Evolutionary conservation across 2,888 invertebrate genomes (phyloP), one percentile per base, ranked within the genome.

Genomic region (Tetropium fuscum): DNA sequence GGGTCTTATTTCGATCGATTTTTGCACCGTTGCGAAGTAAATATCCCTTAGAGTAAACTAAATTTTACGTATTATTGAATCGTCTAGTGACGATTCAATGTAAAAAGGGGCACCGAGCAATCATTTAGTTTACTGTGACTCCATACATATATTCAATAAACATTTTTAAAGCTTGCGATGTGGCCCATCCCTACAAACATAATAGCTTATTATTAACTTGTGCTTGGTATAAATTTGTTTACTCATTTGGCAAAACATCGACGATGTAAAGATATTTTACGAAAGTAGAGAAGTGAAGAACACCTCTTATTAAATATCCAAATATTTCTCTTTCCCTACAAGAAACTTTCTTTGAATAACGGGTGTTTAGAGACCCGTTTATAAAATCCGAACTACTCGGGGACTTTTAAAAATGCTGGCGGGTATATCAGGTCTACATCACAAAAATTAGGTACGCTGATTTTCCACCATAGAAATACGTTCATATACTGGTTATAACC

Each of bases 1-100:
- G 32, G 54, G 79, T 78, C 79, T 80, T 80, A 75, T 77, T 78
- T 76, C 74, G 80, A 78, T 74, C 79, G 72, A 79, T 76, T 74
- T 75, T 75, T 72, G 68, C 72, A 69, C 56, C 57, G 34, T 60
- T 51, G 25, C 41, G 44, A n/a, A n/a, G 10, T 10, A 20, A 18
- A 5, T 6, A 19, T 15, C 2, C 7, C 19, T 30, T 10, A 19
- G 10, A 32, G 18, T 36, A 38, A 38, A 27, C 6, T 34, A 49
- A 32, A n/a, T 27, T 40, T 25, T 32, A 44, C n/a, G 18, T 38
- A 27, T 36, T 30, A n/a, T 15, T 32, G 18, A 27, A 18, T n/a
- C 10, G 2, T 25, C 22, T 48, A 36, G 19, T 2, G 8, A 20
- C n/a, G 34, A 47, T 8, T 19, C 18, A 22, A n/a, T 44, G n/a